Base-by-base conservation (phyloP, 2,797 vertebrate genomes). In the Tangara arthus region DNA sequence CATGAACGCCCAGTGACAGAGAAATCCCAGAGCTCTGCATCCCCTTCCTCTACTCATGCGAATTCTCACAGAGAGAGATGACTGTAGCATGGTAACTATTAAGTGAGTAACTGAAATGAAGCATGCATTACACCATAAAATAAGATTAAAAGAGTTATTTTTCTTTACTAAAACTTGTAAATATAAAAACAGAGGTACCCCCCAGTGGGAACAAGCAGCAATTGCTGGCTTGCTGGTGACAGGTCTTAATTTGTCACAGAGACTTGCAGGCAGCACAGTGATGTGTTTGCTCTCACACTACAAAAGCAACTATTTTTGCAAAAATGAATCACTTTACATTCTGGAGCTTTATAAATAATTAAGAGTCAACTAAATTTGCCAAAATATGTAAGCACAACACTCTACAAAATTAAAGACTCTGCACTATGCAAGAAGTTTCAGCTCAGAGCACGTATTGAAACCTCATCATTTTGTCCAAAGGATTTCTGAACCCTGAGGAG, bases 241-340 rank as follows among this genome's bases (percentile, higher is more conserved):
- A 60, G 12, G 17, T 50, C 75, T 71, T 77, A 39, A 61, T 90
- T 82, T 82, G 37, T 68, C 46, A 34, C 11, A 42, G 26, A 52
- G 34, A 52, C 57, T 56, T 57, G 19, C 20, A 22, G 68, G 46
- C 46, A 87, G 68, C 26, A 77, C n/a, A 59, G n/a, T 3, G 42
- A 69, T 13, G 21, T 55, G 28, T 22, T 63, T 5, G 6, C 23
- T 77, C 30, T 85, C 32, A 39, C 0, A 0, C 28, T 49, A 55
- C 42, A 85, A 80, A 92, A 90, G 24, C n/a, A 91, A 82, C 82
- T 80, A 60, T 57, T 91, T 89, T 75, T 80, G 55, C 57, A 53
- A 66, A 92, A 84, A 21, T 0, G 0, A 76, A 79, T 64, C 24
- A 21, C n/a, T 77, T 89, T 19, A 44, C 42, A 73, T 76, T 82